phyloP scores from a whole-genome alignment of 2,113 vertebrate genomes.

The Mobula hypostoma region DNA sequence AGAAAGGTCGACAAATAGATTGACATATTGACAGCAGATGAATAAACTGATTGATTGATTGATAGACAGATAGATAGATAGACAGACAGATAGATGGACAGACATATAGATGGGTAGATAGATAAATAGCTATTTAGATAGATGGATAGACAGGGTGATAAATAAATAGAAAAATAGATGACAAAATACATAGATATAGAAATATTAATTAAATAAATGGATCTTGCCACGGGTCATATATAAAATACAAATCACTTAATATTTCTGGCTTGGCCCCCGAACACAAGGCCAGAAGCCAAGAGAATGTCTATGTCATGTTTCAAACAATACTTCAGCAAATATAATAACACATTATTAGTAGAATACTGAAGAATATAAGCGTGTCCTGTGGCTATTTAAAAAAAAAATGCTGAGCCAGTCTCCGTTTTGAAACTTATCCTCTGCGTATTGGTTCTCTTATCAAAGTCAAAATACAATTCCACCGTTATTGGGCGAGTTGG shows the following conservation, averaged over 20 bases:
- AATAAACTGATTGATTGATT: no score
- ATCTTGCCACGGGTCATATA: background rate
- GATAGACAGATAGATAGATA: no score
- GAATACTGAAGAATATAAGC: background rate
- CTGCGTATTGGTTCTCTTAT: background rate
- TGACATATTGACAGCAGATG: no score
- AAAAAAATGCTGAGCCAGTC: background rate
- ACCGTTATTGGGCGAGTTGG: constrained; percentile 5
- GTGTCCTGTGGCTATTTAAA: background rate
- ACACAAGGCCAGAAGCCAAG: background rate
- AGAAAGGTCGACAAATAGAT: no score
- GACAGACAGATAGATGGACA: no score
- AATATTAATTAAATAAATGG: no score
- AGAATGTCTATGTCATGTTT: background rate
- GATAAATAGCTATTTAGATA: no score
- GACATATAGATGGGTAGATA: no score
- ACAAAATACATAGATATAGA: no score
- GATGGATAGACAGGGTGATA: no score
- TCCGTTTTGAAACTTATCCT: background rate
- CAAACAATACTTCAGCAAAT: background rate
- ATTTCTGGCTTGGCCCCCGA: background rate
- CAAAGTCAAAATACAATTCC: constrained; percentile 20
- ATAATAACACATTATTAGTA: background rate
- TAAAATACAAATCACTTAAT: background rate
- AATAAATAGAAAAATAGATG: no score